Conservation (phyloP, 2,113 vertebrate genomes). For the crab-eating macaque (Macaca fascicularis) region T2T-MFA8v1.1 NC_088392.1:59110001-59110500, state of each 20-base stretch:
- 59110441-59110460: background rate
- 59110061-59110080: constrained; percentile 62
- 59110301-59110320: accelerated
- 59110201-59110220: background rate
- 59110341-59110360: background rate
- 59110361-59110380: background rate
- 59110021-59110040: constrained; percentile 55
- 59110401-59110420: background rate
- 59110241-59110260: background rate
- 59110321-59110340: background rate
- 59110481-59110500: background rate
- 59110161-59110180: background rate
- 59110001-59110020: constrained; percentile 63
- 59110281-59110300: background rate
- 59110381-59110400: background rate
- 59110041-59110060: constrained; percentile 49
- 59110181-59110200: constrained; percentile 5
- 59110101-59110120: constrained; percentile 50
- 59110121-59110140: constrained; percentile 54
- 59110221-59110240: background rate
- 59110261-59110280: background rate
- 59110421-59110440: background rate
- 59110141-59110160: constrained; percentile 20
- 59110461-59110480: background rate
- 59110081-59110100: constrained; percentile 65